phyloP scores from a whole-genome alignment of 1,140 invertebrate genomes.

The Aphelenchoides fujianensis region DNA sequence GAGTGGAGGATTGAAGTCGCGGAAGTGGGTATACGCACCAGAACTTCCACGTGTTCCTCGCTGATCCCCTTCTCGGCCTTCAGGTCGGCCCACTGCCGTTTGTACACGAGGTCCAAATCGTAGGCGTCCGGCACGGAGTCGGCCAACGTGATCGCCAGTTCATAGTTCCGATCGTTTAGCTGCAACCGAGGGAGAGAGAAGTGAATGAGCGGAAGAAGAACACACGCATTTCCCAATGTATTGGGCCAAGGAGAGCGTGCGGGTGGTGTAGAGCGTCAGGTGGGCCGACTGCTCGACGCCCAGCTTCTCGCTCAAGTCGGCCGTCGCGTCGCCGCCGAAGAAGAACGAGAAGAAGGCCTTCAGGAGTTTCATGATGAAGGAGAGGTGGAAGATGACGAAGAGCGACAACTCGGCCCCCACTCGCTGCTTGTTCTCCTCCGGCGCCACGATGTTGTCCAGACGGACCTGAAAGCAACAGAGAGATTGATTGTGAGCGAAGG shows the following conservation, averaged over 20 bases:
- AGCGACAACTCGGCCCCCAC: constrained; percentile 10
- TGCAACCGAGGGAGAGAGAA: constrained; percentile 2
- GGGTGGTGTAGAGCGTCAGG: constrained; percentile 5
- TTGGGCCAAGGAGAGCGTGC: not conserved
- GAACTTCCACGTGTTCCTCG: constrained; percentile 8
- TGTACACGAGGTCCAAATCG: constrained; percentile 16
- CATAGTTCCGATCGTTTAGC: not conserved
- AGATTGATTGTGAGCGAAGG: too few relatives aligned
- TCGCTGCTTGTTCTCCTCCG: constrained; percentile 14
- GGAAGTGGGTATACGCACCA: not conserved
- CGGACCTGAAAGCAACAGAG: too few relatives aligned
- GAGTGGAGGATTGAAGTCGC: not conserved
- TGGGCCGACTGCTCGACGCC: constrained; percentile 23
- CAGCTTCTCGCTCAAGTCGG: constrained; percentile 10
- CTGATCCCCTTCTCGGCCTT: not conserved
- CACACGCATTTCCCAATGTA: constrained; percentile 16
- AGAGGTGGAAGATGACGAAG: constrained; percentile 13
- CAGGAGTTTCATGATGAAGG: not conserved
- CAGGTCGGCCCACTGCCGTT: constrained; percentile 17
- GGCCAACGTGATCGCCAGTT: constrained; percentile 16
- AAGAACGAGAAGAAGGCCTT: constrained; percentile 19
- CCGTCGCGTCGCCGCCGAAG: constrained; percentile 8
- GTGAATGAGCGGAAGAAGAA: not conserved
- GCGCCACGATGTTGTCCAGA: not conserved
- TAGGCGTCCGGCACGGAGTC: not conserved